These are phyloP conservation scores for Danio choprae DNA, from an alignment of 2,797 vertebrate genomes.

Conservation along the genomic window DNA sequence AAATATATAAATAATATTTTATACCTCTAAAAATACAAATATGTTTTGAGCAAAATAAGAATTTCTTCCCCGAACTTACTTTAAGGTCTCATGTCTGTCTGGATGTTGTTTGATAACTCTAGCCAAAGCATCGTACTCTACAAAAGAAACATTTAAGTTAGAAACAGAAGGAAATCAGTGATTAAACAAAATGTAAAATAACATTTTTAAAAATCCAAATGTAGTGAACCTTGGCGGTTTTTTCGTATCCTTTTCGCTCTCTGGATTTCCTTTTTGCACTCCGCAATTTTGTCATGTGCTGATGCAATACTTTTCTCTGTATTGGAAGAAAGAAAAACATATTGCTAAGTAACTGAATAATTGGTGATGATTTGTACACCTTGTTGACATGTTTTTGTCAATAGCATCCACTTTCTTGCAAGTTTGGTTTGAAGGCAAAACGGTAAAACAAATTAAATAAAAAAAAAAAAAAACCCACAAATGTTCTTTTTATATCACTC, in stretches of 20 bases:
- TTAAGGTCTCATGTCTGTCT: constrained; percentile 94
- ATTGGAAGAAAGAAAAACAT: constrained; percentile 1
- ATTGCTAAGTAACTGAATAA: neutral
- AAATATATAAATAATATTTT: neutral
- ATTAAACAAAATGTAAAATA: neutral
- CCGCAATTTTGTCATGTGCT: constrained; percentile 96
- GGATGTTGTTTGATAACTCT: constrained; percentile 98
- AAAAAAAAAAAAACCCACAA: no score
- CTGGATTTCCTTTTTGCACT: constrained; percentile 98
- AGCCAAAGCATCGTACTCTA: constrained; percentile 97
- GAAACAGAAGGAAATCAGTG: neutral
- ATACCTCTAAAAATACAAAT: neutral
- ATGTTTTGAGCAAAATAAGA: neutral
- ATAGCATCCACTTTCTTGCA: no score
- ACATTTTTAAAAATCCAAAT: neutral
- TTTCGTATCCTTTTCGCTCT: constrained; percentile 97
- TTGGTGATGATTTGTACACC: neutral
- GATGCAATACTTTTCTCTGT: constrained; percentile 92
- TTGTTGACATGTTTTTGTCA: no score
- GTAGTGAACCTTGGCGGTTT: constrained; percentile 90
- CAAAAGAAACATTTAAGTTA: constrained; percentile 57
- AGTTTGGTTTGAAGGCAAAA: no score
- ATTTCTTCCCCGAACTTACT: constrained; percentile 80
- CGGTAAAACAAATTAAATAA: no score
- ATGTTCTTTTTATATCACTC: no score